Conservation (phyloP, 1,140 invertebrate genomes). For the Tribolium castaneum region DNA sequence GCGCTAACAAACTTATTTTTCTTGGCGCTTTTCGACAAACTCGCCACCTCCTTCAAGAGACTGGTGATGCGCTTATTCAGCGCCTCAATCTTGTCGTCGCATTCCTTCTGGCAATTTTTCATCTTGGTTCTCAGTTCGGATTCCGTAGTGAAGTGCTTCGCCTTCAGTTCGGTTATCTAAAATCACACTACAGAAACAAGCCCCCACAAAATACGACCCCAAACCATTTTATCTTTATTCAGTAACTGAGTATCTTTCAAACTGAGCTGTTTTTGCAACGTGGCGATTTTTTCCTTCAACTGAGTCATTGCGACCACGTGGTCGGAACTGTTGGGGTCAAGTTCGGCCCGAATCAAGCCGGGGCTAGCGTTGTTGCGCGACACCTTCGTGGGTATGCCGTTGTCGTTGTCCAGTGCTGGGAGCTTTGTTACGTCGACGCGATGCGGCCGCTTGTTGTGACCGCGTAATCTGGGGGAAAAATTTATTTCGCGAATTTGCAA, state of each 20-base stretch:
- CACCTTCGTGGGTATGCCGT: constrained; percentile 64
- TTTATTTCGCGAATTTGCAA: background rate
- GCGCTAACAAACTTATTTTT: constrained; percentile 55
- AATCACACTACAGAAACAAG: constrained; percentile 33
- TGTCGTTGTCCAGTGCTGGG: constrained; percentile 64
- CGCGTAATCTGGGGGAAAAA: constrained; percentile 67
- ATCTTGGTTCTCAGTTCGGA: constrained; percentile 87
- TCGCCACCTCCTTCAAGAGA: constrained; percentile 86
- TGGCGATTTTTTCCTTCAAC: constrained; percentile 92
- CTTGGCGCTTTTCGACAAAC: constrained; percentile 83
- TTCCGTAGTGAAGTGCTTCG: constrained; percentile 89
- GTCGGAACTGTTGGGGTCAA: constrained; percentile 90
- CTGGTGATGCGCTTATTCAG: constrained; percentile 83
- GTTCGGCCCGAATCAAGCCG: constrained; percentile 65
- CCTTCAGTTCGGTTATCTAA: constrained; percentile 93
- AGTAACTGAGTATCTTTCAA: constrained; percentile 89
- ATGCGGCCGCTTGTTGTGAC: constrained; percentile 78
- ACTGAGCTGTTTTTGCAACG: constrained; percentile 88
- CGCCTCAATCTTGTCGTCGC: constrained; percentile 81
- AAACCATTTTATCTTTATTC: constrained; percentile 91
- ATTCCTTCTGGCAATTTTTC: constrained; percentile 82
- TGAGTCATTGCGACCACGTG: constrained; percentile 95
- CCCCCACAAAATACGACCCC: constrained; percentile 1
- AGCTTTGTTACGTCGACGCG: constrained; percentile 78
- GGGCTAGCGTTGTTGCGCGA: constrained; percentile 63